Base-by-base conservation (phyloP, 2,888 invertebrate species). In the Orchesella flavescens region DNA sequence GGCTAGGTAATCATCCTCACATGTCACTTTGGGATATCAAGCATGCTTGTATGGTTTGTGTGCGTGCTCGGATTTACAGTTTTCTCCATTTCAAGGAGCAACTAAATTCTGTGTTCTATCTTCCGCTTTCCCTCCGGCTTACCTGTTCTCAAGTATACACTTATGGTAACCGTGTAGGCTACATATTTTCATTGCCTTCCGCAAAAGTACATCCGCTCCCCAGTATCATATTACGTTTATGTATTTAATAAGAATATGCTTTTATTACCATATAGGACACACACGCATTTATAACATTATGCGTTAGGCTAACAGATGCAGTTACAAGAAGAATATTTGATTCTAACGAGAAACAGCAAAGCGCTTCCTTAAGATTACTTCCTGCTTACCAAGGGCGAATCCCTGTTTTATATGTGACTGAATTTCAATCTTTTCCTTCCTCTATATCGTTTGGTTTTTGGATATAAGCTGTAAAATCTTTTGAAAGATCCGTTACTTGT, bases 31-130 rank as follows among this genome's bases (percentile, higher is more conserved):
- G n/a, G 15, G 13, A 66, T 17, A 10, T 63, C 23, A 63, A 15
- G 13, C 34, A n/a, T 63, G 23, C 63, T 5, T 10, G 63, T 34
- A 34, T 49, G 49, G n/a, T 10, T 3, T 49, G 49, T n/a, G 23
- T 17, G 13, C 69, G 49, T 69, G 53, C 15, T 24, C n/a, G 69
- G 69, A 69, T 69, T 69, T 69, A 10, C 66, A 66, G 10, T 17
- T 17, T 63, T 66, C 34, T n/a, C 53, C 24, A 69, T 69, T 53
- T 69, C 53, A 69, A 17, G 12, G 19, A 66, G 19, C 9, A 69
- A 1, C 7, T 13, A 13, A 49, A 69, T 23, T 23, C 49, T 23
- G 13, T 19, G 53, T 49, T n/a, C 49, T 49, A 12, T 68, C 53
- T 69, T 69, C 53, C 53, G 49, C 69, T 69, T n/a, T n/a, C 19